Evolutionary conservation across 2,888 invertebrate genomes (phyloP).

Genomic region (Trimorus sp.): DNA sequence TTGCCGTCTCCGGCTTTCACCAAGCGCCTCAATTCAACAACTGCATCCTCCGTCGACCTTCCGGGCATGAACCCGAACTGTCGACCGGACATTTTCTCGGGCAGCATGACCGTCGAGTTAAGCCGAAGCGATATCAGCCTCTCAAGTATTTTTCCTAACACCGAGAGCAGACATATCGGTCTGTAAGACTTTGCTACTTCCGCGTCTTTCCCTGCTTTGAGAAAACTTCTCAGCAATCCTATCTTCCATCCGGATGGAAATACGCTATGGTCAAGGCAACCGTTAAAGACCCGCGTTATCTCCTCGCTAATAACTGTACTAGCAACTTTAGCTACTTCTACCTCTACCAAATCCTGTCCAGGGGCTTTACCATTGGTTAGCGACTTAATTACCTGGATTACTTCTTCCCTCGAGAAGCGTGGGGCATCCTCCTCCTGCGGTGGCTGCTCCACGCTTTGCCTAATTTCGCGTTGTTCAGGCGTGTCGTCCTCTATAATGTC

Average conservation of each 20-base stretch:
- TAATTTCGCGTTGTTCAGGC: constrained; percentile 27
- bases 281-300: constrained; percentile 52
- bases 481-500: constrained; percentile 5
- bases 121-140: constrained; percentile 36
- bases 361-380: constrained; percentile 56
- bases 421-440: constrained; percentile 12
- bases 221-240: constrained; percentile 47
- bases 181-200: constrained; percentile 36
- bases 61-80: constrained; percentile 37
- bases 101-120: constrained; percentile 23
- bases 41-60: constrained; percentile 51
- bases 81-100: constrained; percentile 43
- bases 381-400: constrained; percentile 18
- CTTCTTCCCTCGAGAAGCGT: constrained; percentile 25
- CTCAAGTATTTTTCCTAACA: constrained; percentile 59
- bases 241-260: constrained; percentile 65
- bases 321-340: constrained; percentile 47
- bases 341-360: constrained; percentile 60
- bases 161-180: constrained; percentile 40
- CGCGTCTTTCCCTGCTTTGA: constrained; percentile 52
- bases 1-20: neutral
- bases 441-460: constrained; percentile 18
- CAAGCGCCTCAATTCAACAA: constrained; percentile 29
- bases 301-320: constrained; percentile 9
- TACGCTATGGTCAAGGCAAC: constrained; percentile 52